phyloP scores from a whole-genome alignment of 2,888 invertebrate genomes.

The Dioctria rufipes region DNA sequence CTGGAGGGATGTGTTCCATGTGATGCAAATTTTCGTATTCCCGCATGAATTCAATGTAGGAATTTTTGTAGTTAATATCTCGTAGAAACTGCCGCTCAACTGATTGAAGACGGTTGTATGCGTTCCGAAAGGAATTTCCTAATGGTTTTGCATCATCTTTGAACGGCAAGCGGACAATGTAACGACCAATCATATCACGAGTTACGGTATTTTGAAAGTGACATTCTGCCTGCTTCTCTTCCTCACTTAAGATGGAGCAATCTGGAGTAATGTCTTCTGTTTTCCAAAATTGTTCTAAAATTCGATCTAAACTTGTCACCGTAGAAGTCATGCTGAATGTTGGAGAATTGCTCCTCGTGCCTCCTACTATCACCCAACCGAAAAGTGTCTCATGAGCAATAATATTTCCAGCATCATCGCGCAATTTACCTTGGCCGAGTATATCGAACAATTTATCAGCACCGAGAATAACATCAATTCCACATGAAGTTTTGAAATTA shows the following conservation, averaged over 20 bases:
- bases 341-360: background rate
- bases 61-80: conserved; percentile 40
- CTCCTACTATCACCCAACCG: background rate
- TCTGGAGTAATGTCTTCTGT: background rate
- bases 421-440: too few species aligned
- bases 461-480: background rate
- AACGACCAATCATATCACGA: background rate
- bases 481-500: background rate
- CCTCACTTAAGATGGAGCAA: background rate
- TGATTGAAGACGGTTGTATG: background rate
- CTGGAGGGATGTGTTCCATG: conserved; percentile 55
- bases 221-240: background rate
- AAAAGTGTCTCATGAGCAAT: background rate
- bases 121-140: conserved; percentile 7
- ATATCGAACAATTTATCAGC: background rate
- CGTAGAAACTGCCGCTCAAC: conserved; percentile 31
- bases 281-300: background rate
- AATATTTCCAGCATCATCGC: background rate
- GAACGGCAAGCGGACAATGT: background rate
- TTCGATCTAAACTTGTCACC: background rate
- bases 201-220: background rate
- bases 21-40: conserved; percentile 61
- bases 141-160: background rate
- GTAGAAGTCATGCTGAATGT: background rate
- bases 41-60: conserved; percentile 59